Conservation (phyloP, 2,113 vertebrate genomes). For the Rhinolophus ferrumequinum region DNA sequence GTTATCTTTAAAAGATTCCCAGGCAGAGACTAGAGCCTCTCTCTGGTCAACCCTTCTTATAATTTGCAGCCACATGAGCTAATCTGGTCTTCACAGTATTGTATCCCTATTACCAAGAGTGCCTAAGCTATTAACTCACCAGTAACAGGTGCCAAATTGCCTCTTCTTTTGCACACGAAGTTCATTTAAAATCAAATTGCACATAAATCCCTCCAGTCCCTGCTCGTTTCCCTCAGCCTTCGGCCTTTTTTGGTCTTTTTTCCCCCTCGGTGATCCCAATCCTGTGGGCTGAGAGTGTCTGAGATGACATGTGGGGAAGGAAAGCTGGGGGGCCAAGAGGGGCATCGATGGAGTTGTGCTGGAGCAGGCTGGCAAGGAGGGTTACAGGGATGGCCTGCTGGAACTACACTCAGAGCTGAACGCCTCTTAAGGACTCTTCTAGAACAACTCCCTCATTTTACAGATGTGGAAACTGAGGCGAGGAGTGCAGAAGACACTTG, state of each 20-base stretch:
- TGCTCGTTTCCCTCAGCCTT: conserved; percentile 5
- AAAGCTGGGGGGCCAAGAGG: not conserved
- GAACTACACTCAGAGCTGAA: not conserved
- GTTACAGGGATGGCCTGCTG: rapidly evolving
- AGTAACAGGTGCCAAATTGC: conserved; percentile 56
- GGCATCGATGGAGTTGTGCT: too few relatives aligned
- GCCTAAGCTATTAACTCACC: conserved; percentile 65
- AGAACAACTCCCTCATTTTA: not conserved
- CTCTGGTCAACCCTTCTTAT: not conserved
- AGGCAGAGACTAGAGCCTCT: not conserved
- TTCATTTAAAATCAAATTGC: conserved; percentile 67
- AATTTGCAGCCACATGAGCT: not conserved
- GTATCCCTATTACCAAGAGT: conserved; percentile 33
- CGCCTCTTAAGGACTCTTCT: not conserved
- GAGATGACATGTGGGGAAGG: not conserved
- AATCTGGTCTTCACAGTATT: not conserved
- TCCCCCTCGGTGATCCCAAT: not conserved
- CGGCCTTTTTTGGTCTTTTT: conserved; percentile 1
- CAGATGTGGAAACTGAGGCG: conserved; percentile 2
- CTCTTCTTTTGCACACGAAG: conserved; percentile 58
- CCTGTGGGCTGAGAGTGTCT: not conserved
- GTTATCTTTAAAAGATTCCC: not conserved
- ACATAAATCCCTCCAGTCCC: conserved; percentile 42
- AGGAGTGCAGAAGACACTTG: not conserved
- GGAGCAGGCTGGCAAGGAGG: not conserved